Base-by-base conservation (phyloP, 2,113 vertebrate species). In the Emydura subglobosa region DNA sequence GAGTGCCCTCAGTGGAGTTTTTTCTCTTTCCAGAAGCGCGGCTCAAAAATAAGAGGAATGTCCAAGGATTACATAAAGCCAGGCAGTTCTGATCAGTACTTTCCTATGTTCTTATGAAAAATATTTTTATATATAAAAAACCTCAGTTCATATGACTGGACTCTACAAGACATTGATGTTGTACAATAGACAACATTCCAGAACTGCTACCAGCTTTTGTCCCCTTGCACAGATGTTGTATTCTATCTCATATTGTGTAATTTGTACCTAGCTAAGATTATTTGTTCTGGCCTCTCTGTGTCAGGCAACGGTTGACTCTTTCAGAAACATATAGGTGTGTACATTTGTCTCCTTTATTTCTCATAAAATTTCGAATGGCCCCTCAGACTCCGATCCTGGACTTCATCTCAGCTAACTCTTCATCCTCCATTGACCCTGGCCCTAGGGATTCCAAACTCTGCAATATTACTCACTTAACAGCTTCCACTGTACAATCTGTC, bases 191-290 rank as follows among this genome's bases (percentile, higher is more conserved):
- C 90, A 94, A 76, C 4, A 61, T 84, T 91, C 93, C n/a, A 74
- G 91, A 53, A 93, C 72, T 85, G 82, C 93, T 92, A 93, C 83
- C 93, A 95, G 93, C 82, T 96, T 93, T 92, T 85, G 79, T 94
- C 91, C 88, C 94, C 55, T 91, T 94, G 74, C 31, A 82, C 72
- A 44, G 74, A 57, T 49, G 86, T 93, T 57, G 79, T n/a, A 83
- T 82, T 96, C 93, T 49, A 61, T 39, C 42, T 91, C 82, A 90
- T 93, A 88, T 81, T 97, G 25, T 95, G 65, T 92, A 91, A 90
- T 89, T 92, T 93, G 24, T 44, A 78, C 74, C 25, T 27, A 47
- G 42, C 39, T 25, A 44, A 14, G 13, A 8, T 44, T 89, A 42
- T 42, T 31, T 27, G 24, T 14, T 21, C 21, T 42, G 22, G 42